Percentiles rank a stretch among this genome's conserved stretches.
These are phyloP conservation scores for Eulemur albifrons DNA, from an alignment of 2,797 vertebrate genomes.

Conservation along the genomic window DNA sequence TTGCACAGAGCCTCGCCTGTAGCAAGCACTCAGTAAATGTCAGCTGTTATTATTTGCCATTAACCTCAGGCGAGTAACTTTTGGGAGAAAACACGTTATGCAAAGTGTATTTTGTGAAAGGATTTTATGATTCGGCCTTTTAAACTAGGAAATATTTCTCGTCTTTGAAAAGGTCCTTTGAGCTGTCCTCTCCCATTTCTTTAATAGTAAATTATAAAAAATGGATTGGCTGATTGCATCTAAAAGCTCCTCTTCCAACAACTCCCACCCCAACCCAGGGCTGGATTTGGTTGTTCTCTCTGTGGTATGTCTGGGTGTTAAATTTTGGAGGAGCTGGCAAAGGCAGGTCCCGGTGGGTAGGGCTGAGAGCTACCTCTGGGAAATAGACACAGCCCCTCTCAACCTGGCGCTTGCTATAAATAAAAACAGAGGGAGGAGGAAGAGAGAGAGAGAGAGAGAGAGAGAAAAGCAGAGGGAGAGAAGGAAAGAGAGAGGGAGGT, in stretches of 20 bases:
- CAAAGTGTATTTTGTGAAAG: not conserved
- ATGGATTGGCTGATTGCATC: not conserved
- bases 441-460: not conserved
- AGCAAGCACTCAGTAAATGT: not conserved
- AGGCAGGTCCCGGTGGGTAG: not conserved
- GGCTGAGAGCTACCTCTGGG: not conserved
- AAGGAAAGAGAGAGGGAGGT: not conserved
- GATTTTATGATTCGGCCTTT: conserved; percentile 46
- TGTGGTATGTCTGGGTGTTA: too few species aligned
- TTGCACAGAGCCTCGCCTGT: not conserved
- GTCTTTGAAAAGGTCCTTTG: conserved; percentile 36
- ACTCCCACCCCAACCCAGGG: not conserved
- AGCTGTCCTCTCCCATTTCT: not conserved
- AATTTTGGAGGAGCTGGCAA: not conserved
- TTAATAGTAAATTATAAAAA: conserved; percentile 26
- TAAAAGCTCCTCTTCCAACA: not conserved
- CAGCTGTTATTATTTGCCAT: not conserved
- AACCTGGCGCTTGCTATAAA: not conserved
- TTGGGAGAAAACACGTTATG: not conserved
- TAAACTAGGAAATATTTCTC: conserved; percentile 35
- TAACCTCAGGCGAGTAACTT: conserved; percentile 23
- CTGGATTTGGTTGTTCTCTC: not conserved
- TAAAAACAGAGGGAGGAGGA: not conserved
- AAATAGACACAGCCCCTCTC: not conserved
- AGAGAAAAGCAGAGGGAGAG: not conserved